Conservation (phyloP, 2,113 vertebrate genomes). For the Pseudopodoces humilis region DNA sequence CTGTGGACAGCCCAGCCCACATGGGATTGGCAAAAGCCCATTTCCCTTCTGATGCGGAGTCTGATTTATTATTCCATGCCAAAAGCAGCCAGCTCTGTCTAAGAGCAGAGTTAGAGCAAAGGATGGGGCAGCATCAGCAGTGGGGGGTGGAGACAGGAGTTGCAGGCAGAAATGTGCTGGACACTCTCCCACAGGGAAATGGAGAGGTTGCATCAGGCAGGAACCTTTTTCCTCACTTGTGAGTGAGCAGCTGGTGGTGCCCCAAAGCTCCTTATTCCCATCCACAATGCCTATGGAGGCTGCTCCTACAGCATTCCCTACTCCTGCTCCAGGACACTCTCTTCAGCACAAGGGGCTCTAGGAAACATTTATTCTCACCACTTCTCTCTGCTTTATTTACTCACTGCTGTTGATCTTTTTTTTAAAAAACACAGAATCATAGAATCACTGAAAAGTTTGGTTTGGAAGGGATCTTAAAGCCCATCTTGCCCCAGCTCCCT, state of each 20-base stretch:
- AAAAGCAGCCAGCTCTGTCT: neutral
- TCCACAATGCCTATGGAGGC: neutral
- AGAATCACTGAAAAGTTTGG: neutral
- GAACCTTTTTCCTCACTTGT: neutral
- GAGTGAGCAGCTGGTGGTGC: neutral
- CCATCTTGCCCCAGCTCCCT: neutral
- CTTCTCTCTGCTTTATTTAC: neutral
- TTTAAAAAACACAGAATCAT: neutral
- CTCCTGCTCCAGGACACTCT: neutral
- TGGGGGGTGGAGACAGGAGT: neutral
- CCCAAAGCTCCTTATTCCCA: neutral
- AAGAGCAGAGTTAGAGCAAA: neutral
- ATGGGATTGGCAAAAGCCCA: neutral
- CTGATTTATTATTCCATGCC: neutral
- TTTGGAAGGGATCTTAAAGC: neutral
- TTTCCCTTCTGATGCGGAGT: neutral
- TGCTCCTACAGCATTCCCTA: neutral
- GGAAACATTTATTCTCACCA: neutral
- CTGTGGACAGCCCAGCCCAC: neutral
- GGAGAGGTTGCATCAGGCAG: neutral
- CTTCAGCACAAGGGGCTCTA: neutral
- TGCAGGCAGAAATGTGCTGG: neutral
- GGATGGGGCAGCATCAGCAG: neutral
- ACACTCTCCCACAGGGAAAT: neutral
- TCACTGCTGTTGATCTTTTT: neutral